A percentile compares a stretch with the other conserved stretches of the same genome.
Conservation (phyloP, 1,140 invertebrate genomes). For the Anastrepha ludens region DNA sequence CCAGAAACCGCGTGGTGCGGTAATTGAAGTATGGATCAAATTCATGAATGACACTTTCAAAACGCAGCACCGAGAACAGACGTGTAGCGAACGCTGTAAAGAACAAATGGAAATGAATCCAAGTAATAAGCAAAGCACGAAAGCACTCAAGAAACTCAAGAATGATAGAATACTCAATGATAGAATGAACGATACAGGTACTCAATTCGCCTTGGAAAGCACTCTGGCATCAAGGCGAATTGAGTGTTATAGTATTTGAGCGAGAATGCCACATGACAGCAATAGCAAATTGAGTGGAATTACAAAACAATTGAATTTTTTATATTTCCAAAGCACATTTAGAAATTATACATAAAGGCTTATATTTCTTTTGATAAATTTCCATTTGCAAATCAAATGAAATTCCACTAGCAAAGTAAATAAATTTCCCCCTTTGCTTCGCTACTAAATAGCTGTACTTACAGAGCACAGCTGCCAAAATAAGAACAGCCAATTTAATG, state of each 20-base stretch:
- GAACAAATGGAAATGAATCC: conserved; percentile 60
- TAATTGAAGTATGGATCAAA: conserved; percentile 99
- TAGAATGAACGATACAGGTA: too few species aligned
- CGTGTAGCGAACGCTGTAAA: conserved; percentile 94
- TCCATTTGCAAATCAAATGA: too few species aligned
- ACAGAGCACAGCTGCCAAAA: conserved; percentile 94
- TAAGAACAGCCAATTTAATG: conserved; percentile 92
- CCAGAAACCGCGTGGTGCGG: conserved; percentile 93
- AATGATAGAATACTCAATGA: too few species aligned
- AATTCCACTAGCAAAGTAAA: not conserved
- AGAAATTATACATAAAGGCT: too few species aligned
- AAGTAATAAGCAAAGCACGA: conserved; percentile 9
- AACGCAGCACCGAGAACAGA: conserved; percentile 96
- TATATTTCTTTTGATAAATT: too few species aligned
- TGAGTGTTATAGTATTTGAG: conserved; percentile 14
- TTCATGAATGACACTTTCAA: conserved; percentile 98
- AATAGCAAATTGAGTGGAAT: not conserved
- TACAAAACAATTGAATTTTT: not conserved
- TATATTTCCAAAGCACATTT: not conserved
- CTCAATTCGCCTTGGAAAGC: too few species aligned
- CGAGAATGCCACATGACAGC: not conserved
- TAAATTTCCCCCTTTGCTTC: not conserved
- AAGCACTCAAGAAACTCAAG: too few species aligned
- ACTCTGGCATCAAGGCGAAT: not conserved
- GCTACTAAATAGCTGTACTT: conserved; percentile 76